Conservation (phyloP, 2,797 vertebrate genomes). For the Esox lucius region DNA sequence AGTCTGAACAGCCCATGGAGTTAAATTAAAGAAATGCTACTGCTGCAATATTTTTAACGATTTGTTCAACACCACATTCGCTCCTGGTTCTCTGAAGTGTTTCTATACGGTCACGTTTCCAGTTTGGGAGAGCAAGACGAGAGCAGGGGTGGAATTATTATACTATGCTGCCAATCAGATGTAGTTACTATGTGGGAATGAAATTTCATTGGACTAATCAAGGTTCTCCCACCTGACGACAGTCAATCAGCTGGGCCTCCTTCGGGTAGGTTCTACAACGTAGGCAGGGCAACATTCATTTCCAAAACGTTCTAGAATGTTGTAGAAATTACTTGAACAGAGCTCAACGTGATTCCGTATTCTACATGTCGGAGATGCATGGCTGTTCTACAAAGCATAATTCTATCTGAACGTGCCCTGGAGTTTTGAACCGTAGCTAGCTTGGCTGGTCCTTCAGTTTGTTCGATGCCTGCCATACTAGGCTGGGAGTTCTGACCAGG, state of each 20-base stretch:
- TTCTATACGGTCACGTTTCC: conserved; percentile 47
- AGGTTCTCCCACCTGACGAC: conserved; percentile 42
- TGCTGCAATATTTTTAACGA: too few species aligned
- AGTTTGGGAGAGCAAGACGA: conserved; percentile 22
- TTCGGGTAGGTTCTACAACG: conserved; percentile 45
- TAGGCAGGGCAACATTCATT: conserved; percentile 7
- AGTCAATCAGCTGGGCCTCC: conserved; percentile 52
- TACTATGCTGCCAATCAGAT: conserved; percentile 31
- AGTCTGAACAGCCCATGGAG: too few species aligned
- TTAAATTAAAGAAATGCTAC: too few species aligned
- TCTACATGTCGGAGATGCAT: too few species aligned
- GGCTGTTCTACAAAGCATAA: too few species aligned
- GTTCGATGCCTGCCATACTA: not conserved
- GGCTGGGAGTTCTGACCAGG: conserved; percentile 19
- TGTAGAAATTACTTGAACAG: conserved; percentile 1
- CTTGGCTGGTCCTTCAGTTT: not conserved
- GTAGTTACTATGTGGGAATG: conserved; percentile 48
- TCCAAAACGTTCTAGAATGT: not conserved
- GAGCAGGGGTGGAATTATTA: conserved; percentile 10
- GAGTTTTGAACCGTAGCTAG: not conserved
- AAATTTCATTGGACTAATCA: conserved; percentile 41
- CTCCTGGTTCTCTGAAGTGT: not conserved
- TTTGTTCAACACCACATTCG: too few species aligned
- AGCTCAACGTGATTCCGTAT: too few species aligned
- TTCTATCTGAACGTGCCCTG: too few species aligned